Conservation (phyloP, 2,797 vertebrate genomes). For the Neostethus bicornis region DNA sequence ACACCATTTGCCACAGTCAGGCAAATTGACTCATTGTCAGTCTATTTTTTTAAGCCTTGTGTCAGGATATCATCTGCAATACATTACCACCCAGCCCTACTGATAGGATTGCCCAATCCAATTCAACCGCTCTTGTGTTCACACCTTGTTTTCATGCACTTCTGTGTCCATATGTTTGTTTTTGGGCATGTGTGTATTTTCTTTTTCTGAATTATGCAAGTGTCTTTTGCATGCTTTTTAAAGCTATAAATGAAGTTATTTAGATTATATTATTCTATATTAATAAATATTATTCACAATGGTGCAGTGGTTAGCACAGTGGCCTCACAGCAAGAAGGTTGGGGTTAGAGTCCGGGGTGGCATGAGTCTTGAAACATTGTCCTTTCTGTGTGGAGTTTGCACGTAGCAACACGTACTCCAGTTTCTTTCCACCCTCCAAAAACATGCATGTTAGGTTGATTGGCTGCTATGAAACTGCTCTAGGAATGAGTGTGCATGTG, state of each 20-base stretch:
- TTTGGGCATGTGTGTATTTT: not conserved
- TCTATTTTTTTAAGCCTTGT: constrained; percentile 17
- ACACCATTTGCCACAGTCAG: constrained; percentile 50
- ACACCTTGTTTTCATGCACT: not conserved
- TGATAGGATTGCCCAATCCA: not conserved
- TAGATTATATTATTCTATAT: too few relatives aligned
- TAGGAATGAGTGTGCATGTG: too few relatives aligned
- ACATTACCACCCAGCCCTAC: not conserved
- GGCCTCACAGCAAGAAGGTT: too few relatives aligned
- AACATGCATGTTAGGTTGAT: too few relatives aligned
- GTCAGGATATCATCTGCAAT: constrained; percentile 2
- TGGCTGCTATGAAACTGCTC: too few relatives aligned
- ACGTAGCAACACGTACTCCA: too few relatives aligned
- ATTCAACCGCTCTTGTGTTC: not conserved
- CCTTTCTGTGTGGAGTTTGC: too few relatives aligned
- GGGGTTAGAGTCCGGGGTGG: too few relatives aligned
- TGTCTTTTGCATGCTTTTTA: not conserved
- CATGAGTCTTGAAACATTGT: too few relatives aligned
- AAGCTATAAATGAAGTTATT: constrained; percentile 1
- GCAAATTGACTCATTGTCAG: constrained; percentile 34
- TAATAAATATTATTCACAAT: too few relatives aligned
- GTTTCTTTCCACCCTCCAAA: too few relatives aligned
- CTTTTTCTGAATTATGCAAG: not conserved
- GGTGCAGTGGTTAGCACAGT: too few relatives aligned
- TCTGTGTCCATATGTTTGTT: not conserved